phyloP scores from a whole-genome alignment of 2,113 vertebrate genomes.

The Hemibagrus wyckioides region DNA sequence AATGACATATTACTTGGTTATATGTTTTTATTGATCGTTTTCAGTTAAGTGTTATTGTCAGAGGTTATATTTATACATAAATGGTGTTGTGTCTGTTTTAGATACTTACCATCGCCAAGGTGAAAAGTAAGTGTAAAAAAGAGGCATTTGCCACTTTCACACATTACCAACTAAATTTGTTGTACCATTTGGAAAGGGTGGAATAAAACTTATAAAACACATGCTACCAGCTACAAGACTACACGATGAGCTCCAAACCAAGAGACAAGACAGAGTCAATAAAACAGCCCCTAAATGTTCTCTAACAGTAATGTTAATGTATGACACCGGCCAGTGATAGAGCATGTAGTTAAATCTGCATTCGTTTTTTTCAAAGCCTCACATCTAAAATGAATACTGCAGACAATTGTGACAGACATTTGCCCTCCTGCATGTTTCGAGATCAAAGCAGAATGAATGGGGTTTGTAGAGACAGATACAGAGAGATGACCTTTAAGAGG shows the following conservation, averaged over 20 bases:
- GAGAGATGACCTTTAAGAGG: constrained; percentile 37
- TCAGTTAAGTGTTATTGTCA: background rate
- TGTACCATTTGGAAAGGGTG: background rate
- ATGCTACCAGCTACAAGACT: constrained; percentile 18
- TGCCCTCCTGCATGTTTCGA: constrained; percentile 6
- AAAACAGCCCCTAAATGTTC: background rate
- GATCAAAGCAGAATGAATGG: constrained; percentile 33
- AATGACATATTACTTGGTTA: background rate
- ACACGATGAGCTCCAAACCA: background rate
- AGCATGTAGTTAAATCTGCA: background rate
- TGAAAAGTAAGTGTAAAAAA: background rate
- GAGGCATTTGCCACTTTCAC: background rate
- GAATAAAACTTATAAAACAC: background rate
- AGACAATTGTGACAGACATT: background rate
- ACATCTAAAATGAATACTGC: background rate
- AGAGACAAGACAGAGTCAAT: background rate
- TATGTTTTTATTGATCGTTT: background rate
- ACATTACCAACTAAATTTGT: background rate
- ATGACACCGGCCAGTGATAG: background rate
- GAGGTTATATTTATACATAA: background rate
- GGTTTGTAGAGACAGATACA: constrained; percentile 31
- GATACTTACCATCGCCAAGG: background rate
- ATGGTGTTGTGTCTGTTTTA: background rate
- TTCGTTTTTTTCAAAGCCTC: background rate
- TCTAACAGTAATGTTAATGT: background rate